These are phyloP conservation scores for Heliconius ethilla DNA, from an alignment of 2,888 invertebrate species.

Conservation along the genomic window DNA sequence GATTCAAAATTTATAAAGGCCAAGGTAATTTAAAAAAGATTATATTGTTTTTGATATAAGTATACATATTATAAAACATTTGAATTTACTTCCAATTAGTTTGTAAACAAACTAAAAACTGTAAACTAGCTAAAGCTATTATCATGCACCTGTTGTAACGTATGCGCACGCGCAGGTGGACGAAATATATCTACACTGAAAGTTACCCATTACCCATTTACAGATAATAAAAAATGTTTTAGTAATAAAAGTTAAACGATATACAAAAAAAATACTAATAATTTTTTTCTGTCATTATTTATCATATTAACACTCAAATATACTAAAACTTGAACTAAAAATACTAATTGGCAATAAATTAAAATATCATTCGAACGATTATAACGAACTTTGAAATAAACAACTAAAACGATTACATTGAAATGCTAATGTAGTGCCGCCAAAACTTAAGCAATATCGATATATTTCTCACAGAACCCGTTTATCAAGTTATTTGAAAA, in stretches of 20 bases:
- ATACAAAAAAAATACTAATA: neutral
- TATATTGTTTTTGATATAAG: neutral
- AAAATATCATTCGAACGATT: neutral
- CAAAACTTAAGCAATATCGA: conserved; percentile 24
- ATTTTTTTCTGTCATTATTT: too few species aligned
- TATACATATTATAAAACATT: neutral
- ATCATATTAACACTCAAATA: neutral
- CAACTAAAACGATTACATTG: conserved; percentile 17
- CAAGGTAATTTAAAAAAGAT: too few species aligned
- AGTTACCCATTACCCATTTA: neutral
- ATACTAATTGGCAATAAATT: neutral
- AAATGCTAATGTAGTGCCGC: conserved; percentile 26
- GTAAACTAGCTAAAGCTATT: too few species aligned
- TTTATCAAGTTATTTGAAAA: conserved; percentile 23
- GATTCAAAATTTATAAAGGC: too few species aligned
- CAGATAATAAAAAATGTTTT: neutral
- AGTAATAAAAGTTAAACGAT: neutral
- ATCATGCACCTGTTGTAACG: neutral
- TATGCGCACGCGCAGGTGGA: conserved; percentile 21
- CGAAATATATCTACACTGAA: neutral
- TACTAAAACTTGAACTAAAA: neutral
- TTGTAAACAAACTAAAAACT: too few species aligned
- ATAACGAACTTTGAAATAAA: conserved; percentile 8
- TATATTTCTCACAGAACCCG: conserved; percentile 31
- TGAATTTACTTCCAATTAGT: neutral